A percentile compares a stretch with the other conserved stretches of the same genome.
Evolutionary conservation across 2,888 invertebrate genomes (phyloP).

Genomic region (Disparrhopalites patrizii): DNA sequence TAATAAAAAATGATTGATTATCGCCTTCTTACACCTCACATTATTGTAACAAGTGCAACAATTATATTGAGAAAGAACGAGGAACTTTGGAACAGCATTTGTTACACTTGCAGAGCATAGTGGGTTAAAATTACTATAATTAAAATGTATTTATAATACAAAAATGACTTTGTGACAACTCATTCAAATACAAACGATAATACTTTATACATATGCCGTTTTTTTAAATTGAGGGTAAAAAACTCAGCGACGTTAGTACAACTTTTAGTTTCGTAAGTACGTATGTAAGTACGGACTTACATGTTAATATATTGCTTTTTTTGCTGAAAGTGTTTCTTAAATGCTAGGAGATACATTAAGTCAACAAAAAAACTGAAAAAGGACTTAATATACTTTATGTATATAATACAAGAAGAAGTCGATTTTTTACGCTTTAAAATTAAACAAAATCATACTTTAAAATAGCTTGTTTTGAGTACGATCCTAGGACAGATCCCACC

Average conservation of each 20-base stretch:
- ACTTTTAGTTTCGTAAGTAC: not conserved
- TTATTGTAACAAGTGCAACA: not conserved
- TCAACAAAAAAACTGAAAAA: too few relatives aligned
- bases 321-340: not conserved
- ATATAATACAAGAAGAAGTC: too few relatives aligned
- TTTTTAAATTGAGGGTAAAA: not conserved
- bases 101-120: not conserved
- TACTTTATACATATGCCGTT: not conserved
- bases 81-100: constrained; percentile 3
- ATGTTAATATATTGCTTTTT: not conserved
- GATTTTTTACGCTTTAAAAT: too few relatives aligned
- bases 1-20: not conserved
- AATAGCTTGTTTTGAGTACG: too few relatives aligned
- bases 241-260: not conserved
- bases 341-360: not conserved
- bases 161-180: constrained; percentile 11
- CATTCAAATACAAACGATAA: not conserved
- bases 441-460: too few relatives aligned
- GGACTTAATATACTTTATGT: too few relatives aligned
- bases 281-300: not conserved
- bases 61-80: not conserved
- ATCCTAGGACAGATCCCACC: too few relatives aligned
- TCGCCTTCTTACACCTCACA: not conserved
- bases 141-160: not conserved
- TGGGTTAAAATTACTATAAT: too few relatives aligned